Conservation (phyloP, 2,888 invertebrate genomes). For the Lasioglossum marginatum region DNA sequence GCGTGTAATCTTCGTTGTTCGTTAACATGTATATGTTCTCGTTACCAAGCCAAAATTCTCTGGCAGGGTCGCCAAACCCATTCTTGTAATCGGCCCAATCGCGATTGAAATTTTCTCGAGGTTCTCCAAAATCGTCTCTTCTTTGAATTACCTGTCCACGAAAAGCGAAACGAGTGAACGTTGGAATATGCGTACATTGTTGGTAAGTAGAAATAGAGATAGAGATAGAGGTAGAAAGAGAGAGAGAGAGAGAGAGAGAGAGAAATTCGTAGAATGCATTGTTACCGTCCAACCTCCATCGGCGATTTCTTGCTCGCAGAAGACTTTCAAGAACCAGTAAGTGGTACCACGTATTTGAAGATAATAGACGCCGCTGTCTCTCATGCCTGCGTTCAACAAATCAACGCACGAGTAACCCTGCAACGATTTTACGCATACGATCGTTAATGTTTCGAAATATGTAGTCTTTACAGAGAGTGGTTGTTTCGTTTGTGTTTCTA, state of each 20-base stretch:
- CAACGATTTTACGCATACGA: slow-evolving; percentile 9
- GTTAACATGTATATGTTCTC: slow-evolving; percentile 97
- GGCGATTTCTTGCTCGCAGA: slow-evolving; percentile 94
- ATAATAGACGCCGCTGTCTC: slow-evolving; percentile 94
- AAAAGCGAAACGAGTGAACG: background rate
- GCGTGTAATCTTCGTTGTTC: slow-evolving; percentile 95
- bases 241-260: background rate
- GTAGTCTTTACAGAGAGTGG: background rate
- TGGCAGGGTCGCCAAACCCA: slow-evolving; percentile 95
- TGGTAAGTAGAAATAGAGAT: background rate
- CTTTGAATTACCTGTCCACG: slow-evolving; percentile 92
- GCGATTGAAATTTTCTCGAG: slow-evolving; percentile 95
- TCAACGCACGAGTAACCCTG: slow-evolving; percentile 96
- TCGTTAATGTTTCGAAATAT: background rate
- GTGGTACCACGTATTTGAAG: slow-evolving; percentile 95
- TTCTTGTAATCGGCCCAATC: slow-evolving; percentile 97
- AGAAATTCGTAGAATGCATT: background rate
- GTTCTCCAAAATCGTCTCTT: slow-evolving; percentile 94
- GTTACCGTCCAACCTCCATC: slow-evolving; percentile 97
- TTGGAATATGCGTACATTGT: background rate
- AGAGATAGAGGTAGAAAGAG: too few species aligned
- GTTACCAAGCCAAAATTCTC: slow-evolving; percentile 97
- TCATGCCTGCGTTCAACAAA: slow-evolving; percentile 93
- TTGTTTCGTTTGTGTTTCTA: background rate
- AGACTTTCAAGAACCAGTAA: slow-evolving; percentile 97